Conservation (phyloP, 2,888 invertebrate species). For the Sussaba pulchella region DNA sequence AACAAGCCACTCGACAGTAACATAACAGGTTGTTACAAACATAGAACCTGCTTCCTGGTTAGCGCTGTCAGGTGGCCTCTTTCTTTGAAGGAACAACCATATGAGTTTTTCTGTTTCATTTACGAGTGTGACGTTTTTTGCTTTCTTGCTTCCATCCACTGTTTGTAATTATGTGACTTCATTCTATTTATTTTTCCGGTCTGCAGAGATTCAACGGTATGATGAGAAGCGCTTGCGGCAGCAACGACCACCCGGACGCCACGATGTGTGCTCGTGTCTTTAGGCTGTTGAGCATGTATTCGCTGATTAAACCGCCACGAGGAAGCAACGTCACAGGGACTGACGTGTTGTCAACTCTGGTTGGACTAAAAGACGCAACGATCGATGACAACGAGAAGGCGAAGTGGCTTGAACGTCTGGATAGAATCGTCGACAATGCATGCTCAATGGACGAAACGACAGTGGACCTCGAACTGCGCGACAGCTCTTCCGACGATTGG, state of each 20-base stretch:
- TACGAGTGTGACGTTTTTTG: not conserved
- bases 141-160: not conserved
- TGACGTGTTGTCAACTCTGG: constrained; percentile 33
- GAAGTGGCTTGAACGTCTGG: not conserved
- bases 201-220: constrained; percentile 48
- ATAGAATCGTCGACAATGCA: constrained; percentile 3
- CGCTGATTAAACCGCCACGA: constrained; percentile 53
- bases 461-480: no score
- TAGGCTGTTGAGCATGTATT: constrained; percentile 44
- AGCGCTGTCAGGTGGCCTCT: no score
- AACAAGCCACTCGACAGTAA: no score
- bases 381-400: not conserved
- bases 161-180: not conserved
- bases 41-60: no score
- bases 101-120: no score
- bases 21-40: no score
- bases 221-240: constrained; percentile 51
- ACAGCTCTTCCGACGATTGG: not conserved
- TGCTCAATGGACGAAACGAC: not conserved
- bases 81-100: no score
- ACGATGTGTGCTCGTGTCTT: constrained; percentile 43
- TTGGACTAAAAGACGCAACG: constrained; percentile 9
- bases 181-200: not conserved
- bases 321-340: constrained; percentile 51
- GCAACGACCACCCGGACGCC: constrained; percentile 57